Evolutionary conservation across 2,888 invertebrate species (phyloP), one percentile per base, ranked within the genome.

Genomic region (Erebia ligea): DNA sequence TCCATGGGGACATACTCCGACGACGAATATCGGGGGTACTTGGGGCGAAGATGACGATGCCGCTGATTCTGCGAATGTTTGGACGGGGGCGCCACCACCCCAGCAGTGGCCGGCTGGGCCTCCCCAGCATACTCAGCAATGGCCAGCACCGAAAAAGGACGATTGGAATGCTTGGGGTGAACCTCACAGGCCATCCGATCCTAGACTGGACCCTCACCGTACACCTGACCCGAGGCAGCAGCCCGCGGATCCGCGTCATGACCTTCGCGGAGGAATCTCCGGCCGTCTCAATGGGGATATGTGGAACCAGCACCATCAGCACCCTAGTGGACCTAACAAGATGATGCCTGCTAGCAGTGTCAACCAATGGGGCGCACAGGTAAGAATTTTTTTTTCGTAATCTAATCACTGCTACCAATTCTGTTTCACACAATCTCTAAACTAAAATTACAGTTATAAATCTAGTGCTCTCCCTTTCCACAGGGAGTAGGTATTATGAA

Each of bases 21-120:
- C 97, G 2, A 97, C 97, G 11, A 98, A 98, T 85, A 97, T 97
- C 73, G 98, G 98, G 13, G 98, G 98, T 3, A 98, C 98, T 0
- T 99, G 98, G 98, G 98, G 98, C 54, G 98, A 98, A 86, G 98
- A 98, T 78, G 98, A 98, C 78, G 98, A 98, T 79, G 95, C 95
- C 4, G 94, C 95, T 0, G 98, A 98, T 80, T 96, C 96, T 15
- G 96, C 96, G 25, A 98, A 97, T 83, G 97, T 98, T 70, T 98
- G 98, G 98, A 97, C 97, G 17, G 97, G 97, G 8, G 95, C 95
- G 73, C 95, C 95, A 75, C 95, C 95, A 56, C 95, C 94, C 61
- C 95, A 95, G 76, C 96, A 95, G 78, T 96, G 96, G 95, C 94
- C 95, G 11, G 95, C 94, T 9, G 92, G 94, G 17, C 94, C 94